phyloP scores from a whole-genome alignment of 64 coral and sea anemone species.

The Orbicella faveolata region DNA sequence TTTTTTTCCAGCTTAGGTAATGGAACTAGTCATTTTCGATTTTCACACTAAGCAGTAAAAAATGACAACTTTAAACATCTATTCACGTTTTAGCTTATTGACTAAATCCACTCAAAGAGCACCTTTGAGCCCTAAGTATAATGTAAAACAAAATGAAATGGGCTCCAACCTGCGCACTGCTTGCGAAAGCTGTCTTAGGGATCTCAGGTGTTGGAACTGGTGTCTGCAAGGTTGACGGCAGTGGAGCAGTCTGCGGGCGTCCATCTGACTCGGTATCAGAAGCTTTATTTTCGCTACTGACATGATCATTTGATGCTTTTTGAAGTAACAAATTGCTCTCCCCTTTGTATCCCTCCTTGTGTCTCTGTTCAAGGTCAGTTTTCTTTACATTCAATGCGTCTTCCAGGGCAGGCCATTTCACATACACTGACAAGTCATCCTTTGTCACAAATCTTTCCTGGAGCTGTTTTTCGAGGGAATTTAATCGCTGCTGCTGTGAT shows the following conservation, averaged over 20 bases:
- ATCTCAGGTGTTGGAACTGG: slow-evolving; percentile 42
- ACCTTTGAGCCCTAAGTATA: too few relatives aligned
- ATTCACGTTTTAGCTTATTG: too few relatives aligned
- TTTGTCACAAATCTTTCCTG: slow-evolving; percentile 49
- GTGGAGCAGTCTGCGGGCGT: slow-evolving; percentile 51
- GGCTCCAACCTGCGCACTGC: slow-evolving; percentile 60
- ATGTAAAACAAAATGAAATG: not conserved
- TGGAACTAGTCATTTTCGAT: too few relatives aligned
- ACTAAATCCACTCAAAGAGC: too few relatives aligned
- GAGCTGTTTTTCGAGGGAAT: slow-evolving; percentile 16
- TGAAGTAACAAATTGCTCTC: not conserved
- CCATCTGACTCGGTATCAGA: slow-evolving; percentile 16
- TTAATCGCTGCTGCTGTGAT: not conserved
- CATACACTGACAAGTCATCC: slow-evolving; percentile 72
- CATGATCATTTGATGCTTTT: not conserved
- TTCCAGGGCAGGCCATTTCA: slow-evolving; percentile 87
- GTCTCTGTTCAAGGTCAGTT: slow-evolving; percentile 16
- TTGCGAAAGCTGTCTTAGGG: slow-evolving; percentile 73
- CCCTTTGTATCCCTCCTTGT: not conserved
- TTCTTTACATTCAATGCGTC: slow-evolving; percentile 81
- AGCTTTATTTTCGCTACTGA: slow-evolving; percentile 22
- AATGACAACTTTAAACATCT: too few relatives aligned
- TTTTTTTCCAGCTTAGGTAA: too few relatives aligned
- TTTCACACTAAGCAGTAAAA: too few relatives aligned
- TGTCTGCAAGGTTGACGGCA: slow-evolving; percentile 30